Percentiles rank a stretch among this genome's conserved stretches.
Conservation (phyloP, 2,113 vertebrate genomes). For the Oncorhynchus gorbuscha region DNA sequence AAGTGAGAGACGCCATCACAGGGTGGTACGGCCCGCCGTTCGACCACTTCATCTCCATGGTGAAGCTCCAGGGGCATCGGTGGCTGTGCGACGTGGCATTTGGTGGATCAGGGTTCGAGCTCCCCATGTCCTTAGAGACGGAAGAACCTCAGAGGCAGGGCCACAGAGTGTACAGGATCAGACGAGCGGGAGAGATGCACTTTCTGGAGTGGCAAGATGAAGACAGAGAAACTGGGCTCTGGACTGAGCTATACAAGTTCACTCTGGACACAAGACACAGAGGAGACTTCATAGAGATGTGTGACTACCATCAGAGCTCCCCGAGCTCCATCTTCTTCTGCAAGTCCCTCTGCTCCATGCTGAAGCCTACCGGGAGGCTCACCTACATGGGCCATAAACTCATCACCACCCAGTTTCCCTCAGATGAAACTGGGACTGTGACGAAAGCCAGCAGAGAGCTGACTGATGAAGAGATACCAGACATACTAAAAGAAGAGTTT, state of each 20-base stretch:
- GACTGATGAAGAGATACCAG: conserved; percentile 66
- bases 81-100: conserved; percentile 78
- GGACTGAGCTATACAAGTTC: conserved; percentile 71
- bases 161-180: conserved; percentile 61
- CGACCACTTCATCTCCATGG: conserved; percentile 70
- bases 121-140: conserved; percentile 69
- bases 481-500: conserved; percentile 64
- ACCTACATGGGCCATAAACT: conserved; percentile 72
- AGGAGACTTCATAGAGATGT: conserved; percentile 73
- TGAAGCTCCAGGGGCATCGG: conserved; percentile 52
- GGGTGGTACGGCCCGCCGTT: conserved; percentile 65
- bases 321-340: conserved; percentile 69
- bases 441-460: conserved; percentile 57
- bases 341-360: conserved; percentile 72
- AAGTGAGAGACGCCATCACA: conserved; percentile 59
- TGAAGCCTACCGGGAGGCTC: conserved; percentile 57
- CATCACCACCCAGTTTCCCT: conserved; percentile 43
- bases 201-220: conserved; percentile 61
- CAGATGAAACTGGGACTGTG: conserved; percentile 4
- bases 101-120: conserved; percentile 53
- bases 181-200: conserved; percentile 7
- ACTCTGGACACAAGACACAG: conserved; percentile 57
- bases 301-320: conserved; percentile 75
- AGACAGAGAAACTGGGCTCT: conserved; percentile 36
- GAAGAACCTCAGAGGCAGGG: conserved; percentile 28